phyloP scores from a whole-genome alignment of 2,888 invertebrate species.

The Campoletis raptor region DNA sequence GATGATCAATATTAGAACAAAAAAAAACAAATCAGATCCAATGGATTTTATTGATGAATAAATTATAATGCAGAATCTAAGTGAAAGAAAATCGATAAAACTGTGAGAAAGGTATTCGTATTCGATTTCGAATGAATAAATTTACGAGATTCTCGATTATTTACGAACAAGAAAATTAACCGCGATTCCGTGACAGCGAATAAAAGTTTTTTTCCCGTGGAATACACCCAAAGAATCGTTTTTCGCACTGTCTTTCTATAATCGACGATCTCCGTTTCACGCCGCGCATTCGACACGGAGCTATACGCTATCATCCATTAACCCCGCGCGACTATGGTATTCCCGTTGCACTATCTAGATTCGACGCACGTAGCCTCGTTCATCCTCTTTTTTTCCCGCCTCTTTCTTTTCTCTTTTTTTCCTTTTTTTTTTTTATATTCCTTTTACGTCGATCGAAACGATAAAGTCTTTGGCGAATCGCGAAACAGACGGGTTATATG shows the following conservation, averaged over 20 bases:
- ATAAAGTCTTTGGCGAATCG: constrained; percentile 67
- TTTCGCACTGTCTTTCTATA: constrained; percentile 53
- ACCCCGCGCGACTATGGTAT: constrained; percentile 44
- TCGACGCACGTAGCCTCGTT: constrained; percentile 62
- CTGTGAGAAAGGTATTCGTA: not conserved
- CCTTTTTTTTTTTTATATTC: constrained; percentile 50
- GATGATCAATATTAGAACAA: not conserved
- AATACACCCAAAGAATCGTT: constrained; percentile 38
- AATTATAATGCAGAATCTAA: not conserved
- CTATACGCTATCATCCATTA: constrained; percentile 62
- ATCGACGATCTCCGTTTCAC: constrained; percentile 54
- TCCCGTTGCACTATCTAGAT: constrained; percentile 60
- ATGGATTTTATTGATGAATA: not conserved
- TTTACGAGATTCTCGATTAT: constrained; percentile 9
- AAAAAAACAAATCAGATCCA: not conserved
- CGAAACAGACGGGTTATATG: constrained; percentile 54
- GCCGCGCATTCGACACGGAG: constrained; percentile 35
- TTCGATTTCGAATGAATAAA: not conserved
- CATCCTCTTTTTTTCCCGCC: constrained; percentile 41
- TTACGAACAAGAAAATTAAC: constrained; percentile 14
- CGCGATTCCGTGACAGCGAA: constrained; percentile 10
- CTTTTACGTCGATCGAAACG: constrained; percentile 66
- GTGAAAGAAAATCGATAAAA: not conserved
- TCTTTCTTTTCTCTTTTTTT: constrained; percentile 24
- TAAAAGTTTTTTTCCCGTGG: constrained; percentile 18